Conservation (phyloP, 2,888 invertebrate genomes). For the Parasteatoda lunata region DNA sequence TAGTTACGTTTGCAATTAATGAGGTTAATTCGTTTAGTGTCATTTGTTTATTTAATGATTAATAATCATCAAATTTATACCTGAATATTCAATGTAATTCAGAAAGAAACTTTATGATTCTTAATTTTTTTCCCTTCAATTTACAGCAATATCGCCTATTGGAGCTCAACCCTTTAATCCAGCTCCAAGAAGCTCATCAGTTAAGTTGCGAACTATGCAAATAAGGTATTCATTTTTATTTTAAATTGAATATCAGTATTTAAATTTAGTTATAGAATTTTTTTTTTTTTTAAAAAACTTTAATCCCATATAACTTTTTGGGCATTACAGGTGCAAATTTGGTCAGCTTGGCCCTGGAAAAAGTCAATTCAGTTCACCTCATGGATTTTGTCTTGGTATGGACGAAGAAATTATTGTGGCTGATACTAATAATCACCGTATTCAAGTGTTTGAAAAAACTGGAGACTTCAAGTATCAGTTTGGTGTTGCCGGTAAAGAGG, state of each 20-base stretch:
- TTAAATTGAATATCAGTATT: neutral
- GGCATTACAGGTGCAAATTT: constrained; percentile 82
- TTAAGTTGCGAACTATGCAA: constrained; percentile 75
- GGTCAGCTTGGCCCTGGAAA: constrained; percentile 94
- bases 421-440: constrained; percentile 96
- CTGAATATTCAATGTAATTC: no score
- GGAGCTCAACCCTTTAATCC: constrained; percentile 70
- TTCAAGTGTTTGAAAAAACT: constrained; percentile 92
- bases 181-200: constrained; percentile 68
- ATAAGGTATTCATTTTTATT: constrained; percentile 72
- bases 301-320: neutral
- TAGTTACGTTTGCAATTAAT: no score
- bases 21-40: no score
- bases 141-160: constrained; percentile 68
- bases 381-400: constrained; percentile 95
- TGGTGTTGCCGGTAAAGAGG: constrained; percentile 94
- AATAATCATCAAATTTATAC: no score
- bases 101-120: neutral
- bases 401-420: constrained; percentile 98
- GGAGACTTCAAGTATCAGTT: constrained; percentile 95
- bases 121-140: neutral
- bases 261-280: neutral
- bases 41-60: no score
- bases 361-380: constrained; percentile 96
- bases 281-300: neutral